Percentiles rank a stretch among this genome's conserved stretches.
These are phyloP conservation scores for Creontiades dilutus DNA, from an alignment of 2,888 invertebrate species.

Conservation along the genomic window DNA sequence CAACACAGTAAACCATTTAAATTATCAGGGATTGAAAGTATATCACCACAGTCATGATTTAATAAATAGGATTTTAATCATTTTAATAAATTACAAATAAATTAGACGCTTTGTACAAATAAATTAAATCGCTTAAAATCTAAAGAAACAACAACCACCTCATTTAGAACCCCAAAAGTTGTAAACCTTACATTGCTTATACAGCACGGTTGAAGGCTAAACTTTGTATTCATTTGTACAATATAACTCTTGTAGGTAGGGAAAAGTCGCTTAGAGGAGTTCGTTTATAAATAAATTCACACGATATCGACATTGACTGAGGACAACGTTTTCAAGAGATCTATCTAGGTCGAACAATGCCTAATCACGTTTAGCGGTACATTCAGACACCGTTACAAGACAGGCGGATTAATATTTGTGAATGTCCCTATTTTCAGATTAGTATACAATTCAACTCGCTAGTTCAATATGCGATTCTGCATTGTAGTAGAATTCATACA, in stretches of 20 bases:
- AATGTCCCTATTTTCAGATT: too few relatives aligned
- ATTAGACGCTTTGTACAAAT: constrained; percentile 66
- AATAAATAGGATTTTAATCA: neutral
- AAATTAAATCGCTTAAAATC: constrained; percentile 41
- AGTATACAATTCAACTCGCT: too few relatives aligned
- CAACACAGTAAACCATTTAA: too few relatives aligned
- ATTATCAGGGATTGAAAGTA: too few relatives aligned
- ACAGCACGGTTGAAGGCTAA: constrained; percentile 52
- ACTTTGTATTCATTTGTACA: constrained; percentile 58
- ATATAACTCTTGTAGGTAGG: neutral
- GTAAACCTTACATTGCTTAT: constrained; percentile 4
- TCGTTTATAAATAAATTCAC: neutral
- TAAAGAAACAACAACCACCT: constrained; percentile 48
- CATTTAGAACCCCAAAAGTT: constrained; percentile 58
- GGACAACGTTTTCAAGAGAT: neutral
- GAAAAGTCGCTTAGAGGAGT: neutral
- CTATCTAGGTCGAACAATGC: neutral
- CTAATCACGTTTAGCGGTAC: too few relatives aligned
- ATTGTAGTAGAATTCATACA: too few relatives aligned
- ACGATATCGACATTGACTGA: neutral
- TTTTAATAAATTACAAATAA: constrained; percentile 67
- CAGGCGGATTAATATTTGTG: too few relatives aligned
- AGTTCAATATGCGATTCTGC: too few relatives aligned
- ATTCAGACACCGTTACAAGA: too few relatives aligned
- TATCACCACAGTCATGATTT: neutral